These are phyloP conservation scores for Lissocephala sabroskyi DNA, from an alignment of 2,888 invertebrate genomes.

Conservation along the genomic window DNA sequence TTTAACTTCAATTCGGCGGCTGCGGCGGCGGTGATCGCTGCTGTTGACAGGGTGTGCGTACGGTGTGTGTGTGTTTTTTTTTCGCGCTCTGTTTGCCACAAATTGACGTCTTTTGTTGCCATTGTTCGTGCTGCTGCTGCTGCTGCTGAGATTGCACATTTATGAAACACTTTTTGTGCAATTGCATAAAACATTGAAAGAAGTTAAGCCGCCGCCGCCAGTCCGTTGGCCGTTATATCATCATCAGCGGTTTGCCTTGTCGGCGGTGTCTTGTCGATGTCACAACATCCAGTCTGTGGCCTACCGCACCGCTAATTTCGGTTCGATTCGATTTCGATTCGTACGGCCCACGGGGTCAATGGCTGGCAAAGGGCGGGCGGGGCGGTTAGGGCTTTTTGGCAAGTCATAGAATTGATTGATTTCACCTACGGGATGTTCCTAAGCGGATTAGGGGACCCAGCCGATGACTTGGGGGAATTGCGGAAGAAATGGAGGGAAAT, in stretches of 20 bases:
- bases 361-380: conserved; percentile 28
- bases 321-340: too few relatives aligned
- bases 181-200: conserved; percentile 5
- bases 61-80: conserved; percentile 1
- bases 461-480: too few relatives aligned
- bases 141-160: conserved; percentile 1
- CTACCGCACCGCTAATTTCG: too few relatives aligned
- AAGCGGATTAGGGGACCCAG: conserved; percentile 51
- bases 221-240: conserved; percentile 43
- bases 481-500: too few relatives aligned
- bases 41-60: too few relatives aligned
- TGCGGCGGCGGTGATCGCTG: too few relatives aligned
- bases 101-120: conserved; percentile 26
- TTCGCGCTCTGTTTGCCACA: conserved; percentile 57
- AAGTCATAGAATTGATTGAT: conserved; percentile 63
- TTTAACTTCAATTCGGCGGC: too few relatives aligned
- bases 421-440: conserved; percentile 52
- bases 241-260: conserved; percentile 13
- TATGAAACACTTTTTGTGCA: conserved; percentile 6
- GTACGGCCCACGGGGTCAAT: conserved; percentile 53
- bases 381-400: conserved; percentile 36
- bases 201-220: conserved; percentile 1
- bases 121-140: conserved; percentile 26
- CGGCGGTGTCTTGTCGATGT: background rate
- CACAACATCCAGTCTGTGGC: too few relatives aligned